A percentile compares a stretch with the other conserved stretches of the same genome.
Evolutionary conservation across 2,888 invertebrate species (phyloP).

Genomic region (Agrochola lychnidis): DNA sequence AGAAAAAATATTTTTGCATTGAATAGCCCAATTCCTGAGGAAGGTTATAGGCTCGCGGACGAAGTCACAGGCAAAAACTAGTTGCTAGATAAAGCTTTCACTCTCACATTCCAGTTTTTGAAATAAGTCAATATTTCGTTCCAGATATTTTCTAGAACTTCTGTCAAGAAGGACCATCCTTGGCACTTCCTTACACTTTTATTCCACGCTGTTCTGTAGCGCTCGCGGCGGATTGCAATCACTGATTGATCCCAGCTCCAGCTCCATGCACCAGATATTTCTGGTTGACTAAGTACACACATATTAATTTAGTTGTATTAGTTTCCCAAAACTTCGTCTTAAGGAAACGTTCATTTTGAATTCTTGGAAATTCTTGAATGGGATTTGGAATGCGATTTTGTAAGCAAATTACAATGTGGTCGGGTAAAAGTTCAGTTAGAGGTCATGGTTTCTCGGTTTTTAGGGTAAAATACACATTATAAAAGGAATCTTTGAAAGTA

Average conservation of each 20-base stretch:
- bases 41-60: too few species aligned
- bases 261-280: constrained; percentile 52
- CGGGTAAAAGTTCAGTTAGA: constrained; percentile 22
- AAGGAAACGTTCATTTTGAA: constrained; percentile 35
- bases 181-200: constrained; percentile 25
- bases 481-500: constrained; percentile 9
- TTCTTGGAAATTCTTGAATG: constrained; percentile 50
- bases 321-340: constrained; percentile 43
- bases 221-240: constrained; percentile 53
- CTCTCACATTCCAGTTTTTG: not conserved
- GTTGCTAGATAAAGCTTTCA: too few species aligned
- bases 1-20: too few species aligned
- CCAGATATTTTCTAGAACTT: not conserved
- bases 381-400: constrained; percentile 39
- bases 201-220: constrained; percentile 22
- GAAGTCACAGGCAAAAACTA: too few species aligned
- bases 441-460: constrained; percentile 27
- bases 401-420: constrained; percentile 38
- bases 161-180: not conserved
- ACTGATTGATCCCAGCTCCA: constrained; percentile 57
- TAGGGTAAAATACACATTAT: constrained; percentile 23
- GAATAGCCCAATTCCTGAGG: too few species aligned
- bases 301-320: constrained; percentile 52
- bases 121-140: not conserved
- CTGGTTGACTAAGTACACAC: constrained; percentile 50